Evolutionary conservation across 2,888 invertebrate genomes (phyloP).

Genomic region (Drosophila mimica): DNA sequence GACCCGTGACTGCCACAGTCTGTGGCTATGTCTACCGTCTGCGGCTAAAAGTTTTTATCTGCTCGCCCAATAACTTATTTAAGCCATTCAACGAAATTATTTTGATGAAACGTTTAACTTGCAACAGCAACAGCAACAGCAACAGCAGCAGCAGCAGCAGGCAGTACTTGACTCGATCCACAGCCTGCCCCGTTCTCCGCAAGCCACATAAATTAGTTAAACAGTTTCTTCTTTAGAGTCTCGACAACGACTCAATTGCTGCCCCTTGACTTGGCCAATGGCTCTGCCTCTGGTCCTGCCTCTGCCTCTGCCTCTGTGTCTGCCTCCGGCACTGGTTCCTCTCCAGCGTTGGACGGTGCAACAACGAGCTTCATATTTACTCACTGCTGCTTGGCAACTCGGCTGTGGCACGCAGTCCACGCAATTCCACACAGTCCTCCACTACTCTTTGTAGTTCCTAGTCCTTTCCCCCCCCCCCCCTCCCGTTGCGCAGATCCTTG

Average conservation of each 20-base stretch:
- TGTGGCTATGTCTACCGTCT: constrained; percentile 35
- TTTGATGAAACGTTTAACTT: constrained; percentile 48
- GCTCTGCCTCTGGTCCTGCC: neutral
- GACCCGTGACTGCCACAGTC: constrained; percentile 4
- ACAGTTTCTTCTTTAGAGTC: constrained; percentile 3
- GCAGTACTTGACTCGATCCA: neutral
- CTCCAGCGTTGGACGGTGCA: neutral
- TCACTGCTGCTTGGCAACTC: constrained; percentile 7
- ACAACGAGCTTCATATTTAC: constrained; percentile 3
- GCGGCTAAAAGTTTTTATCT: constrained; percentile 14
- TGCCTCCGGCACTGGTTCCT: neutral
- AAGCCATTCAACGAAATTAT: constrained; percentile 48
- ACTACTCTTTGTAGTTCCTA: constrained; percentile 36
- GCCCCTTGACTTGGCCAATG: neutral
- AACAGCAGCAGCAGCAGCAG: neutral
- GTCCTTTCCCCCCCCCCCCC: neutral
- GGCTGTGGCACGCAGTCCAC: neutral
- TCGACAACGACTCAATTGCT: constrained; percentile 26
- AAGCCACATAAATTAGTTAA: constrained; percentile 15
- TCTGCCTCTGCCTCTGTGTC: no score
- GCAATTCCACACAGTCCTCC: constrained; percentile 7
- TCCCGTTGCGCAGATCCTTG: neutral
- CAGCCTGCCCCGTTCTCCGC: neutral
- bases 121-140: constrained; percentile 8
- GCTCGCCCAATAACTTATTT: constrained; percentile 34